phyloP scores from a whole-genome alignment of 2,797 vertebrate genomes.

The Aulostomus chinensis region DNA sequence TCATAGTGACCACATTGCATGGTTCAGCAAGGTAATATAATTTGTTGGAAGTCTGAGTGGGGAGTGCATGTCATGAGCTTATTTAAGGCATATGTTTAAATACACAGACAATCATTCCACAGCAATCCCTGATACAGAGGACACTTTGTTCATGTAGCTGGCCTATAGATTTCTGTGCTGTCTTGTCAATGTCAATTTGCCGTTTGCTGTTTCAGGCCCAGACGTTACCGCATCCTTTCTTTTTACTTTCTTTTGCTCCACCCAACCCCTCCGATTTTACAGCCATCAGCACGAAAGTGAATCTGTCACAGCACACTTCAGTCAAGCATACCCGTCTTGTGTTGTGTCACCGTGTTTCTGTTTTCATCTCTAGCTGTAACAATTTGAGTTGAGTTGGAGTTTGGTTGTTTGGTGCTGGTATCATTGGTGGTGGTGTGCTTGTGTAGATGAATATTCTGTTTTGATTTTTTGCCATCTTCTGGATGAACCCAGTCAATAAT shows the following conservation, averaged over 20 bases:
- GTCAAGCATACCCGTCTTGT: slow-evolving; percentile 66
- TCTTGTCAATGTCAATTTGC: slow-evolving; percentile 73
- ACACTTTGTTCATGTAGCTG: slow-evolving; percentile 35
- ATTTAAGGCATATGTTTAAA: too few relatives aligned
- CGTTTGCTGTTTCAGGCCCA: slow-evolving; percentile 70
- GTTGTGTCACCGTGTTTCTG: slow-evolving; percentile 71
- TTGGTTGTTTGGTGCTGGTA: slow-evolving; percentile 73
- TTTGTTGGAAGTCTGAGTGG: background rate
- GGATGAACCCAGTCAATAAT: slow-evolving; percentile 66
- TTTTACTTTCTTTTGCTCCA: slow-evolving; percentile 64
- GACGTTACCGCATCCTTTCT: slow-evolving; percentile 22
- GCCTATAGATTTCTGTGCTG: slow-evolving; percentile 60
- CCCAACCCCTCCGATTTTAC: slow-evolving; percentile 72
- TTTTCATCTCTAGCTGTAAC: slow-evolving; percentile 62
- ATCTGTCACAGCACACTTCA: slow-evolving; percentile 56
- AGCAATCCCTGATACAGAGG: slow-evolving; percentile 9
- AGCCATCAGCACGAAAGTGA: slow-evolving; percentile 73
- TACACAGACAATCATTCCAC: slow-evolving; percentile 2
- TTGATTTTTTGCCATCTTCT: slow-evolving; percentile 78
- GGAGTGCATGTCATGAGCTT: slow-evolving; percentile 5
- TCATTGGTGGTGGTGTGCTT: slow-evolving; percentile 72
- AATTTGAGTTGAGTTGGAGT: slow-evolving; percentile 70
- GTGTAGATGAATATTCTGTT: slow-evolving; percentile 70
- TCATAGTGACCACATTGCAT: background rate
- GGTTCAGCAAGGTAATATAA: background rate